Conservation (phyloP, 1,140 invertebrate genomes). For the Ceratitis capitata region DNA sequence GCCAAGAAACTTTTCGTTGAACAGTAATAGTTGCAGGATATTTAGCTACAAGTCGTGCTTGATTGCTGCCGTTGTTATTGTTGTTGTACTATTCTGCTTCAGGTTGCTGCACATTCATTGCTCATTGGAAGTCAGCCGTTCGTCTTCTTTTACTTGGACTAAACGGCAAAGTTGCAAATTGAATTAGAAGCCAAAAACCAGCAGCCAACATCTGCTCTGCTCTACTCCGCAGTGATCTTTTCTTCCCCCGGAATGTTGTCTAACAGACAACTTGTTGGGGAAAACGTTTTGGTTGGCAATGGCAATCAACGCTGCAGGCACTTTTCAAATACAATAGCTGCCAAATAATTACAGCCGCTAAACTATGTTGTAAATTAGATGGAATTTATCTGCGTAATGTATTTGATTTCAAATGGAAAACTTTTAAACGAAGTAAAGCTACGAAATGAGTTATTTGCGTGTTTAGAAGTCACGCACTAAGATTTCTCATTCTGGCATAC, state of each 20-base stretch:
- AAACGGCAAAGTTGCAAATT: constrained; percentile 11
- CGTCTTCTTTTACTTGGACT: not conserved
- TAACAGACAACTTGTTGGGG: not conserved
- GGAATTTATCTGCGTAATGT: constrained; percentile 11
- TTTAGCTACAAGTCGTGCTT: not conserved
- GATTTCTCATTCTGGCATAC: no score
- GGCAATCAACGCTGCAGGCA: not conserved
- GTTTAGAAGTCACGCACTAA: no score
- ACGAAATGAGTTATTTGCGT: no score
- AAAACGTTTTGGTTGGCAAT: not conserved
- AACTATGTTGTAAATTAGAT: constrained; percentile 28
- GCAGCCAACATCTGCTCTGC: not conserved
- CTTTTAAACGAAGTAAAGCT: no score
- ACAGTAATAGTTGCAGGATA: not conserved
- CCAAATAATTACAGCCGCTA: constrained; percentile 15
- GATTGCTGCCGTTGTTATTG: not conserved
- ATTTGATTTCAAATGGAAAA: constrained; percentile 13
- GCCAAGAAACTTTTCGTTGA: constrained; percentile 7
- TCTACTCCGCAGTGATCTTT: no score
- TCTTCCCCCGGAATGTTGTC: not conserved
- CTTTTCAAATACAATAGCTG: not conserved
- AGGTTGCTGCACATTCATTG: not conserved
- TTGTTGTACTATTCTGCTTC: not conserved
- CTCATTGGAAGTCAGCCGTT: not conserved
- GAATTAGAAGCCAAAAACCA: constrained; percentile 22